Evolutionary conservation across 2,888 invertebrate genomes (phyloP).

Genomic region (Lottia scabra): DNA sequence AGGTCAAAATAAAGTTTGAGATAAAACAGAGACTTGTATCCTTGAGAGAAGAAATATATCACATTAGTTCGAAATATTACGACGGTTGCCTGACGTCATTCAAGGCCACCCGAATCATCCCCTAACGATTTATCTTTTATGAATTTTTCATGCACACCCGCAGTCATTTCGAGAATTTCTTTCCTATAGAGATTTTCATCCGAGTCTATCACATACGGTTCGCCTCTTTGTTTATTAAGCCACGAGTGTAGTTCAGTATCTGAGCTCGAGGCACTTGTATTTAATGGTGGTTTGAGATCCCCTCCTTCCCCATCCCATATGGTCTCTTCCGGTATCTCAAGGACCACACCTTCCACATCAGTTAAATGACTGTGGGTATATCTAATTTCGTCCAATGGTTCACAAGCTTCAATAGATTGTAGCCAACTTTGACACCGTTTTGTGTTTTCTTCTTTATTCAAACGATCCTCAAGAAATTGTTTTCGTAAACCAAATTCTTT

Average conservation of each 20-base stretch:
- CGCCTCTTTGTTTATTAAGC: neutral
- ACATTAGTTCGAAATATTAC: conserved; percentile 10
- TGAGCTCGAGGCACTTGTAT: conserved; percentile 37
- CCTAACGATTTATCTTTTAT: conserved; percentile 20
- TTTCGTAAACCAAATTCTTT: conserved; percentile 47
- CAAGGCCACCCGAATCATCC: conserved; percentile 22
- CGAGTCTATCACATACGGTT: neutral
- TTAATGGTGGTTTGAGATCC: conserved; percentile 28
- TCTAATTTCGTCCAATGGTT: conserved; percentile 54
- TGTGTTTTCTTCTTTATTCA: conserved; percentile 57
- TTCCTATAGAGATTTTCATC: neutral
- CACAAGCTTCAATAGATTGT: conserved; percentile 54
- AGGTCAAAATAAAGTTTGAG: no score
- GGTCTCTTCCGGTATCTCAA: conserved; percentile 52
- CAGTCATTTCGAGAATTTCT: neutral
- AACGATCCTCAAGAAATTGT: conserved; percentile 41
- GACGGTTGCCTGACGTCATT: conserved; percentile 12
- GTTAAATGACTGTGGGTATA: conserved; percentile 36
- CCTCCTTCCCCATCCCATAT: conserved; percentile 38
- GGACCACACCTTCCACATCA: conserved; percentile 42
- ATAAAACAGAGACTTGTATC: no score
- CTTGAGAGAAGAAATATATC: no score
- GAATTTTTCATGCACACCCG: conserved; percentile 19
- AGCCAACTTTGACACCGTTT: conserved; percentile 61
- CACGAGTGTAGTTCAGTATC: conserved; percentile 25